Evolutionary conservation across 2,113 vertebrate species (phyloP).

Genomic region (Ptilorrhoa leucosticta): DNA sequence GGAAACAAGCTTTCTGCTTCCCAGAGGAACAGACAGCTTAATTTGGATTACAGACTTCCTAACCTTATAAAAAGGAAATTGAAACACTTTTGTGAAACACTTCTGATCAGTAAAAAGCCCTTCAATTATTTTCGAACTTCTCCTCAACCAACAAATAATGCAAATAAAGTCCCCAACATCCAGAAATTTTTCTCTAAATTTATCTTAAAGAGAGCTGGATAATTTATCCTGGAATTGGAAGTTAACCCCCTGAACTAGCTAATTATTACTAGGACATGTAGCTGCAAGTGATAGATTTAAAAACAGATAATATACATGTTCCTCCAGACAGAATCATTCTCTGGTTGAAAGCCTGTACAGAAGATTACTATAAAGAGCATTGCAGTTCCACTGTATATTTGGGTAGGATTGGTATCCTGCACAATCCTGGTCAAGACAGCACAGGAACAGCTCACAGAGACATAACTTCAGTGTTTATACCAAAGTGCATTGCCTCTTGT

Average conservation of each 20-base stretch:
- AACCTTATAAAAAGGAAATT: background rate
- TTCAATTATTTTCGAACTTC: background rate
- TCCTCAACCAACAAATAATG: background rate
- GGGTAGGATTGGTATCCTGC: background rate
- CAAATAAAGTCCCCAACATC: background rate
- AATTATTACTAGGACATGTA: background rate
- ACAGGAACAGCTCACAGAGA: background rate
- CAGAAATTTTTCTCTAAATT: background rate
- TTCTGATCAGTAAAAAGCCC: background rate
- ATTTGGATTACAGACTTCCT: background rate
- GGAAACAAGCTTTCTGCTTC: background rate
- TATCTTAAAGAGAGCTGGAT: background rate
- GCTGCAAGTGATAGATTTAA: background rate
- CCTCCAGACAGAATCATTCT: background rate
- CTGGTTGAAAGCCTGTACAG: background rate
- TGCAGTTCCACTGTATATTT: background rate
- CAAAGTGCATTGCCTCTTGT: background rate
- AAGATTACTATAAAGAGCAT: background rate
- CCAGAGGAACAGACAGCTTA: background rate
- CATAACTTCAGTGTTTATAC: background rate
- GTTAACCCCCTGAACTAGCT: background rate
- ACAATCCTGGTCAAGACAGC: background rate
- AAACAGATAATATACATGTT: background rate
- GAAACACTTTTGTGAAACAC: background rate
- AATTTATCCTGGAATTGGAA: background rate